phyloP scores from a whole-genome alignment of 2,888 invertebrate genomes.

The Ferrisia virgata region DNA sequence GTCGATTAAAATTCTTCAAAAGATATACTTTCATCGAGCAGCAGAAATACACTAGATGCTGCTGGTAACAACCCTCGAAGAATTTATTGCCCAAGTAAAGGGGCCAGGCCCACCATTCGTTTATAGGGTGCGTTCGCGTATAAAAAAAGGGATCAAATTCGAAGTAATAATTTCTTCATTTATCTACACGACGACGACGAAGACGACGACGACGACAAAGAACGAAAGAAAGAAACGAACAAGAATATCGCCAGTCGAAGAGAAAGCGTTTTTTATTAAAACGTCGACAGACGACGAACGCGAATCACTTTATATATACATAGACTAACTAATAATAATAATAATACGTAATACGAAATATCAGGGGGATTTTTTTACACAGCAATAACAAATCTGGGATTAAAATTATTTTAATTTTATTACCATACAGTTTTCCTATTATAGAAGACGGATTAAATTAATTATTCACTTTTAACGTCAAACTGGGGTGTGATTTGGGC shows the following conservation, averaged over 20 bases:
- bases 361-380: not conserved
- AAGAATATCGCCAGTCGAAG: not conserved
- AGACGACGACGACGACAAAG: not conserved
- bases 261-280: not conserved
- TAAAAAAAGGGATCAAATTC: not conserved
- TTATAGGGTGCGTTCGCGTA: not conserved
- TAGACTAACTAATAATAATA: too few relatives aligned
- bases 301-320: not conserved
- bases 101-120: not conserved
- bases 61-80: not conserved
- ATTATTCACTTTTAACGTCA: not conserved
- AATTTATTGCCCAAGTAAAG: not conserved
- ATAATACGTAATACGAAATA: not conserved
- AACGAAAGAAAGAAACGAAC: not conserved
- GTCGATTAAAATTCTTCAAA: conserved; percentile 25
- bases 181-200: not conserved
- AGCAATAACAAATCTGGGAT: not conserved
- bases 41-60: too few relatives aligned
- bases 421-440: not conserved
- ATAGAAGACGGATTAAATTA: conserved; percentile 7
- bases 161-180: conserved; percentile 18
- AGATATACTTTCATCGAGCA: not conserved
- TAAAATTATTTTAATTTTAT: conserved; percentile 15
- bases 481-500: not conserved
- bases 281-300: not conserved